Conservation (phyloP, 2,113 vertebrate species). For the Psittacula cyanocephala region DNA sequence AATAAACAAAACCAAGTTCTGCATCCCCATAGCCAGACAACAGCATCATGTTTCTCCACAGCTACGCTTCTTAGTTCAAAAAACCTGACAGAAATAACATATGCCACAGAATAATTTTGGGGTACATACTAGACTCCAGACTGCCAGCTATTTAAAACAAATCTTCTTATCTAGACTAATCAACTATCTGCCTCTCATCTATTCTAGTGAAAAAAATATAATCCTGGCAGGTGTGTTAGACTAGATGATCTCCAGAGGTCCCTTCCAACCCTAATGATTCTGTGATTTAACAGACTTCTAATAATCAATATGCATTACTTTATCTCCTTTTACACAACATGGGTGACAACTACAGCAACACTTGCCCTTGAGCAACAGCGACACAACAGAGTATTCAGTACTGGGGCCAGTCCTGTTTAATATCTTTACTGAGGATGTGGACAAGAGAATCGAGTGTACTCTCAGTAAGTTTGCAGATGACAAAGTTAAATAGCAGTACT, state of each 20-base stretch:
- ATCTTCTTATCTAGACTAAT: not conserved
- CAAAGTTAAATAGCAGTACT: rapidly evolving
- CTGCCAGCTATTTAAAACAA: not conserved
- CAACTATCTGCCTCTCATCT: not conserved
- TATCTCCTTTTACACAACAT: not conserved
- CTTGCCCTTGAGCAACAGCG: not conserved
- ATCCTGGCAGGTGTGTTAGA: not conserved
- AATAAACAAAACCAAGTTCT: not conserved
- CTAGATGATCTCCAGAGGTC: not conserved
- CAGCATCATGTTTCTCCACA: not conserved
- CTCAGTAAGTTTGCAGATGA: not conserved
- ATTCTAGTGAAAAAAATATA: not conserved
- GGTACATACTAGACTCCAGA: not conserved
- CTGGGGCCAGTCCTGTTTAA: not conserved
- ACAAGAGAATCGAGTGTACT: not conserved
- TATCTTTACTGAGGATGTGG: not conserved
- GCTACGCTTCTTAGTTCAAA: not conserved
- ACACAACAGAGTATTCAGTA: not conserved
- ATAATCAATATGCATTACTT: not conserved
- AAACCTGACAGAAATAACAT: not conserved
- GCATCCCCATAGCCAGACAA: not conserved
- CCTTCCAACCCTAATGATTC: not conserved
- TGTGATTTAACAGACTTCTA: not conserved
- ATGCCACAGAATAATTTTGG: not conserved
- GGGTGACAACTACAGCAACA: not conserved